Evolutionary conservation across 1,140 invertebrate genomes (phyloP).

Genomic region (Dolichoris vasculosae): DNA sequence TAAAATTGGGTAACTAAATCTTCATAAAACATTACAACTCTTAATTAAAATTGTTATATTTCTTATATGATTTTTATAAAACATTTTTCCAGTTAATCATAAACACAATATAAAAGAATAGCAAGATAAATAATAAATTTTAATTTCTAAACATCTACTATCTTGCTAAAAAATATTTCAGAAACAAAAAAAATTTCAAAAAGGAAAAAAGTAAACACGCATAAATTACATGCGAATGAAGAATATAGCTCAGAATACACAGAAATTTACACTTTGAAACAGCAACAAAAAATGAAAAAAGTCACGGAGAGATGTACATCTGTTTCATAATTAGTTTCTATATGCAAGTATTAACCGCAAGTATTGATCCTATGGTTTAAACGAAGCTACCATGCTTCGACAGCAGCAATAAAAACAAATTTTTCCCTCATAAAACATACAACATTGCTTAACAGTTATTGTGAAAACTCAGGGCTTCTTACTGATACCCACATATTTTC

Average conservation of each 20-base stretch:
- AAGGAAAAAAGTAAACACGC: not conserved
- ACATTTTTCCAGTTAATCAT: too few relatives aligned
- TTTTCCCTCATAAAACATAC: not conserved
- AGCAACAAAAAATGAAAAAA: not conserved
- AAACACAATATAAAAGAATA: too few relatives aligned
- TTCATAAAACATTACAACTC: too few relatives aligned
- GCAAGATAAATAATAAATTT: too few relatives aligned
- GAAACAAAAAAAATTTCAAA: too few relatives aligned
- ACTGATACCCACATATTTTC: not conserved
- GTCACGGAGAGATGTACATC: not conserved
- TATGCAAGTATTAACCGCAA: not conserved
- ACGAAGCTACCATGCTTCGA: not conserved
- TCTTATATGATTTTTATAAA: too few relatives aligned
- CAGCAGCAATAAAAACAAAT: not conserved
- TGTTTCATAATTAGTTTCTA: not conserved
- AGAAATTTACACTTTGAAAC: not conserved
- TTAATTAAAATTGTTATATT: too few relatives aligned
- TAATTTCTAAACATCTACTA: too few relatives aligned
- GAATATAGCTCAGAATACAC: not conserved
- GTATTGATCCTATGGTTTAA: conserved; percentile 26
- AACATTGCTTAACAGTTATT: not conserved
- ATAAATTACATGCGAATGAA: not conserved
- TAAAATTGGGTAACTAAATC: too few relatives aligned
- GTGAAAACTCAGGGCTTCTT: not conserved
- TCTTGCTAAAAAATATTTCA: too few relatives aligned